phyloP scores from a whole-genome alignment of 2,888 invertebrate genomes.

The Malachius bipustulatus region DNA sequence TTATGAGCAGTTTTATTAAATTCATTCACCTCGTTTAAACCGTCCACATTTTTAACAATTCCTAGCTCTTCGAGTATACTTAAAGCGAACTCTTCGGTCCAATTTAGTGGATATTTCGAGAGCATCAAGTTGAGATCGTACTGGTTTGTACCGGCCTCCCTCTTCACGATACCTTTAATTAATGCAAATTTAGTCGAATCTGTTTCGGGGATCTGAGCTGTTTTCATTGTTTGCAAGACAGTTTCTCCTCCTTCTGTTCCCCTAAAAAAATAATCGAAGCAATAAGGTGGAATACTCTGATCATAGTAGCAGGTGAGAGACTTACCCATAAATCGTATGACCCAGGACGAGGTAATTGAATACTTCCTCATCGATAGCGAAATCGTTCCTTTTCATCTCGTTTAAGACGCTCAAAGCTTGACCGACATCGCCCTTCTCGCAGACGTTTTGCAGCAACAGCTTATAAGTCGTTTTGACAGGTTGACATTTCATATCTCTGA shows the following conservation, averaged over 20 bases:
- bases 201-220: conserved; percentile 1
- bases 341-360: not conserved
- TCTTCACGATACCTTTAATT: not conserved
- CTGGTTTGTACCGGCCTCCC: too few species aligned
- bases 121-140: too few species aligned
- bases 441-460: not conserved
- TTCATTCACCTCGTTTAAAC: too few species aligned
- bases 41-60: too few species aligned
- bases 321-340: conserved; percentile 1
- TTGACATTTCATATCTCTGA: not conserved
- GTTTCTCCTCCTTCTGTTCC: not conserved
- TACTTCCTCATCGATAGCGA: not conserved
- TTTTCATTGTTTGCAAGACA: conserved; percentile 1
- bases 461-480: not conserved
- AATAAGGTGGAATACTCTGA: too few species aligned
- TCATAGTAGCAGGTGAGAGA: too few species aligned
- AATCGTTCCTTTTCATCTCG: not conserved
- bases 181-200: not conserved
- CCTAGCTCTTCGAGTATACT: too few species aligned
- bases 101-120: too few species aligned
- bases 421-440: not conserved
- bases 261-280: too few species aligned
- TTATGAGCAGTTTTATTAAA: too few species aligned
- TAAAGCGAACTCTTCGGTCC: too few species aligned
- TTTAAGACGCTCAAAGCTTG: not conserved